Conservation (phyloP, 2,797 vertebrate species). For the Channa striata region DNA sequence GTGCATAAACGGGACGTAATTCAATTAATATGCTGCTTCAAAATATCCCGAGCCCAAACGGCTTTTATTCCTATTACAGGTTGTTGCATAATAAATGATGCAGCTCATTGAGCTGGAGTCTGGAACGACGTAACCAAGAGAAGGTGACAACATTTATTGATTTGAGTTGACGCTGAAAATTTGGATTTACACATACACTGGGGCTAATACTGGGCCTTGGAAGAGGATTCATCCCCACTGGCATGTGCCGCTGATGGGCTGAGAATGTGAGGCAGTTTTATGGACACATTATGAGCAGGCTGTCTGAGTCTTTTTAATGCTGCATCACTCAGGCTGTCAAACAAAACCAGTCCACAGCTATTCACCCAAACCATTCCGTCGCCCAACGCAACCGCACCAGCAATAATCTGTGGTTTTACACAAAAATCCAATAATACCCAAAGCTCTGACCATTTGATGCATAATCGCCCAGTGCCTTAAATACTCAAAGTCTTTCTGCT, state of each 20-base stretch:
- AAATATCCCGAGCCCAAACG: conserved; percentile 45
- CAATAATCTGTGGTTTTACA: conserved; percentile 32
- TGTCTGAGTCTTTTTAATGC: conserved; percentile 78
- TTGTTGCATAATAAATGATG: conserved; percentile 52
- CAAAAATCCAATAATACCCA: conserved; percentile 43
- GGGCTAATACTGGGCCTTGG: conserved; percentile 68
- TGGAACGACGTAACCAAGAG: conserved; percentile 35
- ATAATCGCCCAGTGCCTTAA: conserved; percentile 47
- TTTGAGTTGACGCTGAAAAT: conserved; percentile 65
- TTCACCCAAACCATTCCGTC: conserved; percentile 49
- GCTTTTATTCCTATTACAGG: conserved; percentile 55
- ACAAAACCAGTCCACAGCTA: conserved; percentile 58
- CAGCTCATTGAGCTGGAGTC: conserved; percentile 57
- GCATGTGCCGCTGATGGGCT: conserved; percentile 71
- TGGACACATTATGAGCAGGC: conserved; percentile 79
- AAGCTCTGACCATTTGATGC: conserved; percentile 54
- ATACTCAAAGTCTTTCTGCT: conserved; percentile 58
- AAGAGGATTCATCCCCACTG: conserved; percentile 78
- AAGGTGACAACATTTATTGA: conserved; percentile 67
- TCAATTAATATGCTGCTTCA: conserved; percentile 68
- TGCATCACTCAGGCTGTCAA: conserved; percentile 77
- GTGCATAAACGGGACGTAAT: conserved; percentile 67
- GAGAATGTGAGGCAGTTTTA: conserved; percentile 77
- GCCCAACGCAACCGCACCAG: conserved; percentile 16
- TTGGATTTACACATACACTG: conserved; percentile 66